Base-by-base conservation (phyloP, 2,113 vertebrate genomes). In the Corythornis vintsioides region DNA sequence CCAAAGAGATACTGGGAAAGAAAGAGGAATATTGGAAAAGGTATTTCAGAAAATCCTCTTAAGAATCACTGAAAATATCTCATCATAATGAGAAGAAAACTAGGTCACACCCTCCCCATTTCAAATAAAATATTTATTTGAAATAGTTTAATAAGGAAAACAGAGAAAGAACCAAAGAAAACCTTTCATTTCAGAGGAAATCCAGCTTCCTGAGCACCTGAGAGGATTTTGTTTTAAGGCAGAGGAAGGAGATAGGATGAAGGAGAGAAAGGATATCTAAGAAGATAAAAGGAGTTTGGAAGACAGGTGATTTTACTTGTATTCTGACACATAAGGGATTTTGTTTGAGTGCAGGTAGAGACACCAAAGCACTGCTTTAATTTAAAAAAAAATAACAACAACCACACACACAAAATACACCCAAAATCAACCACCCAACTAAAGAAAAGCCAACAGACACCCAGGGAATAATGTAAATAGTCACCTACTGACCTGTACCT, bases 51-150 rank as follows among this genome's bases (percentile, higher is more conserved):
- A 66, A 89, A 85, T 24, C 20, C 55, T 86, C 24, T 71, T 17
- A 76, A 94, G 88, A 61, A 79, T 57, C 75, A 72, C 79, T 76
- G 63, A 82, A 91, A 91, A 88, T 57, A 65, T 25, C 19, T 73
- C 2, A 1, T 7, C 55, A 69, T 42, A 43, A 64, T 17, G 6
- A 82, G n/a, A 26, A 67, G 59, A 13, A 91, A 94, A 90, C 14
- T 76, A 72, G 45, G 55, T 76, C 63, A 69, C 15, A 33, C 43
- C 19, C 19, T 72, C 18, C 22, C 8, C 7, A 9, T 65, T 75
- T 72, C 19, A 69, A 24, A 78, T 75, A 24, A 84, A 78, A 75
- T 75, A 89, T 53, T 82, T 84, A 75, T 78, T 82, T 92, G 14
- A 87, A 82, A 55, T 20, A 52, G 25, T 59, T 94, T 82, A 69